Base-by-base conservation (phyloP, 2,797 vertebrate species). In the Orestias chungarensis region DNA sequence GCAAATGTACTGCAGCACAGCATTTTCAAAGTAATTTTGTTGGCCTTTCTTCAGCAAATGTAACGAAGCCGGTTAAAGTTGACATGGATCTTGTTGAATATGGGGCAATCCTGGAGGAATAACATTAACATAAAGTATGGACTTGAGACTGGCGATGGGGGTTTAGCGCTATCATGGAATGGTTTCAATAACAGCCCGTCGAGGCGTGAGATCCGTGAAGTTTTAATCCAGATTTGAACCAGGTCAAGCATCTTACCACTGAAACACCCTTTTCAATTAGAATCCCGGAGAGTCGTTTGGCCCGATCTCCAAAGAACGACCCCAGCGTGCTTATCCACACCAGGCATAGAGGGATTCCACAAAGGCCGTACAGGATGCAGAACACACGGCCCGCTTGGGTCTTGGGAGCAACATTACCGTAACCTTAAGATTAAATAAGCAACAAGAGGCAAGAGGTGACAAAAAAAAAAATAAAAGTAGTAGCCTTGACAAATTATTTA, bases 261-360 rank as follows among this genome's bases (percentile, higher is more conserved):
- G 95, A 95, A 66, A 98, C 86, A 3, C 94, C 95, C 95, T 93
- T 96, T 70, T 92, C 95, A 0, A 97, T 95, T 68, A 99, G 92
- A 84, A 98, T 95, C 83, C 96, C 94, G 73, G 97, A 97, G 79
- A 99, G 86, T 62, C 97, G 96, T 89, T 97, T 99, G 66, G 97
- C 94, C 42, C 98, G 94, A 73, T 97, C 96, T 64, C 96, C 96
- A 55, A 99, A 99, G 87, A 99, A 99, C 23, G 97, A 98, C 49
- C 98, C 98, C 87, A 99, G 89, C 77, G 96, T 94, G 50, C 97
- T 98, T 84, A 99, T 96, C 98, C 98, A 99, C 0, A 97, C 97
- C 89, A 99, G 93, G 80, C 98, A 99, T 49, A 99, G 95, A 0
- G 98, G 98, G 81, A 98, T 97, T 75, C 98, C 98, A 69, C 95